A percentile compares a stretch with the other conserved stretches of the same genome.
Conservation (phyloP, 2,113 vertebrate species). For the Aspidoscelis tigris region DNA sequence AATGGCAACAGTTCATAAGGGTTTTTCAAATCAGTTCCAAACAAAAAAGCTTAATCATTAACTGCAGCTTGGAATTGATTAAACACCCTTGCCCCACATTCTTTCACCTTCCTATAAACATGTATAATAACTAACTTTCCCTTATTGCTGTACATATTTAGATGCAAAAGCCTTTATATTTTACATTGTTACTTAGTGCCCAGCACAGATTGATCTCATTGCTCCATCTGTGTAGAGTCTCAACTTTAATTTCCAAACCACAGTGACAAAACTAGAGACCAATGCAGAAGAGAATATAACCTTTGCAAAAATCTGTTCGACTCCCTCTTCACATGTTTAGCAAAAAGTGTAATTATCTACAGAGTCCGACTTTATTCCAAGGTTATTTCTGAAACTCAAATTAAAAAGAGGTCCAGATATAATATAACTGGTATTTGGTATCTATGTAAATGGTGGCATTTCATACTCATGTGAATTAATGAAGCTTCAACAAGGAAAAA, state of each 20-base stretch:
- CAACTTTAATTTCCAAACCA: conserved; percentile 32
- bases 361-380: conserved; percentile 43
- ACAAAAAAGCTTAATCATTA: neutral
- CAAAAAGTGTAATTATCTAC: conserved; percentile 43
- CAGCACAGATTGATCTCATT: conserved; percentile 18
- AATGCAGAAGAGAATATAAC: conserved; percentile 32
- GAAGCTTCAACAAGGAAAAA: conserved; percentile 48
- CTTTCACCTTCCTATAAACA: neutral
- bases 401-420: conserved; percentile 38
- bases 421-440: neutral
- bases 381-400: conserved; percentile 47
- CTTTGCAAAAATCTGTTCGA: conserved; percentile 47
- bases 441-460: conserved; percentile 28
- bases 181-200: neutral
- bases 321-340: conserved; percentile 24
- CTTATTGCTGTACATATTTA: neutral
- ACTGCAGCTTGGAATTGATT: neutral
- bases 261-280: neutral
- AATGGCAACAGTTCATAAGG: neutral
- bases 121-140: neutral
- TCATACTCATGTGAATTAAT: conserved; percentile 56
- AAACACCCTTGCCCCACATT: neutral
- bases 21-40: neutral
- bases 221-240: neutral
- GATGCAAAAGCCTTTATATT: neutral